Base-by-base conservation (phyloP, 2,797 vertebrate genomes). In the Enteromius afrohamiltoni region DNA sequence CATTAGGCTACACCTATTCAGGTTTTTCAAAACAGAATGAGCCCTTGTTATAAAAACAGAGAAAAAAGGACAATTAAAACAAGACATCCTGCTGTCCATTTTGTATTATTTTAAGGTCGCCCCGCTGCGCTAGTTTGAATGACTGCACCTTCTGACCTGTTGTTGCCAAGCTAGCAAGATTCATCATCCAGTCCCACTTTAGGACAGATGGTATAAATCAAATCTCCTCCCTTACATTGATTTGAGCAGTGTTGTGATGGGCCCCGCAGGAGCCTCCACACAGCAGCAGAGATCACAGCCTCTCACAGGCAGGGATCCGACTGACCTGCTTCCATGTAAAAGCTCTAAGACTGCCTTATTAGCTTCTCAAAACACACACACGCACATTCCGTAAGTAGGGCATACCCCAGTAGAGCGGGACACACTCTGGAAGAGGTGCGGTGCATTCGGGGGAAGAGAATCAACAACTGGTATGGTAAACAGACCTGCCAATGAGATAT, bases 271-370 rank as follows among this genome's bases (percentile, higher is more conserved):
- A 76, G 37, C 14, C 60, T 73, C 29, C 42, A 74, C 83, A 58
- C 58, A 74, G 67, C 55, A 42, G 51, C 51, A 17, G 62, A 85
- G 69, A 75, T 65, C 58, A 51, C 70, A 77, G 78, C 11, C 34
- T 69, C 40, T 70, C 47, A 68, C 60, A n/a, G 53, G 60, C n/a
- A 23, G 62, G 45, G 16, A 62, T 62, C 29, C 19, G n/a, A 64
- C 70, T 74, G 78, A 87, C 83, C 75, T 82, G 74, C 86, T 82
- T 84, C 62, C 75, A 82, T 76, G 80, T 75, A 67, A 79, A 85
- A 69, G 73, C 84, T 70, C 73, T 7, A 45, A 73, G 71, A 62
- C 79, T 69, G 71, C 73, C 64, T 60, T 75, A 76, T 85, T 81
- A 64, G 79, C 70, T 70, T 79, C 53, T 51, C 23, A 85, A 81